Base-by-base conservation (phyloP, 92 coral and sea anemone genomes). In the Porites divaricata region DNA sequence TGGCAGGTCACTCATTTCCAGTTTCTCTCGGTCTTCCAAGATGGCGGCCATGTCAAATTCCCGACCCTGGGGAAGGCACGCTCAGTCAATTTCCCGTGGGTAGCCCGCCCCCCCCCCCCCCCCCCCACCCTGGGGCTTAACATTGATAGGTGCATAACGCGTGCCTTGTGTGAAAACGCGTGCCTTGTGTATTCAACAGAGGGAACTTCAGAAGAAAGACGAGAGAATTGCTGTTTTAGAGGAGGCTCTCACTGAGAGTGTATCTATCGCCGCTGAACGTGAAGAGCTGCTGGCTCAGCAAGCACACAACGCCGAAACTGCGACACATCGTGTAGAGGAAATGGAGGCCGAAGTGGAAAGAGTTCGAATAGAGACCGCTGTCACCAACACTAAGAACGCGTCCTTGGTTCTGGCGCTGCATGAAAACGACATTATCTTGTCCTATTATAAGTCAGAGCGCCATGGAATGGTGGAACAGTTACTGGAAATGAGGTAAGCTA, bases 371-470 rank as follows among this genome's bases (percentile, higher is more conserved):
- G 99, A 96, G 77, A 96, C 94, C 83, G 89, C 99, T 41, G 94
- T 96, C 78, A 96, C 99, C 0, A 96, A 96, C 85, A 96, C 99
- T 14, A 96, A 96, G 92, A 96, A 96, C 61, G 99, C 99, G 2
- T 96, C 99, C 45, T 64, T 96, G 59, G 90, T 96, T 68, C 85
- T 96, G 67, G 98, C 99, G 14, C 89, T 96, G 9, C 94, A 95
- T 66, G 99, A 96, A 72, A 90, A 95, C 64, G 99, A 96, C 65
- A 96, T 96, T 11, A 93, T 95, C 53, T 69, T 96, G 87, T 87
- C 98, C 6, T 96, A 92, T 74, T 96, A 94, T 85, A 93, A 95
- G 81, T 86, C 95, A 12, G 99, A 96, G 72, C 81, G 95, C 54
- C 94, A 94, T 48, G 88, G 89, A 21, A 96, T 95, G 96, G 78